These are phyloP conservation scores for Hedychridium roseum DNA, from an alignment of 2,888 invertebrate species.

Conservation along the genomic window DNA sequence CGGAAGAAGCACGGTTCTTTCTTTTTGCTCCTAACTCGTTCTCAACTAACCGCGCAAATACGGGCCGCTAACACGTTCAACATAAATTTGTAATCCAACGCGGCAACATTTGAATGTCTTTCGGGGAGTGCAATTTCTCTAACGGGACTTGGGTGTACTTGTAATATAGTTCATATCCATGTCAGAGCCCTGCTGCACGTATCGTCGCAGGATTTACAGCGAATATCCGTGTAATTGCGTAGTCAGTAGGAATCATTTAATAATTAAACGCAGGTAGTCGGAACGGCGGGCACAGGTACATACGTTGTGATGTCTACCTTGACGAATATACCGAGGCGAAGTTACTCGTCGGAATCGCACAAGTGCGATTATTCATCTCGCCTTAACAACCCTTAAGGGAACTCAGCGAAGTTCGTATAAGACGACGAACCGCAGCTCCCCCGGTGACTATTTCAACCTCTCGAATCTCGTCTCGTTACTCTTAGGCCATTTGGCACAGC, in stretches of 20 bases:
- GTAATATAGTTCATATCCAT: not conserved
- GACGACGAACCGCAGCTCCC: conserved; percentile 31
- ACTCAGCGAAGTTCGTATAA: conserved; percentile 27
- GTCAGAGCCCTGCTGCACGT: too few relatives aligned
- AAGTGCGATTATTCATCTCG: conserved; percentile 41
- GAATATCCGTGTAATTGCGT: too few relatives aligned
- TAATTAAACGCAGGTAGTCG: not conserved
- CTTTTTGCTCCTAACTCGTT: too few relatives aligned
- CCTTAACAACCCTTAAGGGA: conserved; percentile 38
- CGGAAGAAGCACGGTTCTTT: too few relatives aligned
- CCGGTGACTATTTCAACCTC: conserved; percentile 30
- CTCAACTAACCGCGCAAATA: too few relatives aligned
- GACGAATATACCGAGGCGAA: conserved; percentile 5
- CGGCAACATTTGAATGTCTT: too few relatives aligned
- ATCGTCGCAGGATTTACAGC: too few relatives aligned
- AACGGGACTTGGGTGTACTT: not conserved
- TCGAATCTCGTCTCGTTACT: conserved; percentile 30
- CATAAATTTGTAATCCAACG: too few relatives aligned
- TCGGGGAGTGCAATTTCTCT: not conserved
- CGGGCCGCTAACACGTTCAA: too few relatives aligned
- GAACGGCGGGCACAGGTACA: not conserved
- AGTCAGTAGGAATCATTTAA: not conserved
- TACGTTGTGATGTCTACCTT: not conserved
- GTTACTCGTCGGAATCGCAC: conserved; percentile 23
- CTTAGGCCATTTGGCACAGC: conserved; percentile 18